Evolutionary conservation across 2,888 invertebrate species (phyloP).

Genomic region (Theretra japonica): DNA sequence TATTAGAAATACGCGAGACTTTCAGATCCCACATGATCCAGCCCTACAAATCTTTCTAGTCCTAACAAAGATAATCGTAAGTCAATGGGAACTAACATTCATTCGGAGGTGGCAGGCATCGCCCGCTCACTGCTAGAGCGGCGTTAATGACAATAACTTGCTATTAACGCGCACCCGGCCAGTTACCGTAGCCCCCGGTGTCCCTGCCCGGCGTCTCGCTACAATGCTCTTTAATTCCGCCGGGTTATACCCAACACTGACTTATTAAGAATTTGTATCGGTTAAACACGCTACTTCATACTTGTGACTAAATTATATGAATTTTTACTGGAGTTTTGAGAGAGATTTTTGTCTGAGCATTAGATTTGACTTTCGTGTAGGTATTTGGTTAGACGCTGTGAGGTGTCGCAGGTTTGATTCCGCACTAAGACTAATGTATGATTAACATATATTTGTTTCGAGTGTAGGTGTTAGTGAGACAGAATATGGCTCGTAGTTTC

Average conservation of each 20-base stretch:
- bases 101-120: constrained; percentile 61
- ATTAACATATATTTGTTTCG: background rate
- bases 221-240: constrained; percentile 40
- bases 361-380: background rate
- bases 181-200: constrained; percentile 40
- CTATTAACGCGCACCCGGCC: constrained; percentile 61
- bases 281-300: constrained; percentile 1
- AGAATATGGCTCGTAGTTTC: too few relatives aligned
- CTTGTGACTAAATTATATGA: background rate
- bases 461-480: too few relatives aligned
- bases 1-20: too few relatives aligned
- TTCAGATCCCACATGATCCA: too few relatives aligned
- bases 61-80: constrained; percentile 31
- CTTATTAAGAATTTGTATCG: constrained; percentile 42
- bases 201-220: constrained; percentile 33
- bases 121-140: constrained; percentile 52
- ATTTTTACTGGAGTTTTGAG: background rate
- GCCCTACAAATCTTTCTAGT: too few relatives aligned
- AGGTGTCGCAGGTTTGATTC: background rate
- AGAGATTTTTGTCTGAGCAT: background rate
- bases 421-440: background rate
- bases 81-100: constrained; percentile 52
- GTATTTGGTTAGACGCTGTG: background rate
- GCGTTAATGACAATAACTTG: constrained; percentile 78
- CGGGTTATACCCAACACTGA: constrained; percentile 48